A percentile compares a stretch with the other conserved stretches of the same genome.
Conservation (phyloP, 1,140 invertebrate genomes). For the Drosophila mauritiana region DNA sequence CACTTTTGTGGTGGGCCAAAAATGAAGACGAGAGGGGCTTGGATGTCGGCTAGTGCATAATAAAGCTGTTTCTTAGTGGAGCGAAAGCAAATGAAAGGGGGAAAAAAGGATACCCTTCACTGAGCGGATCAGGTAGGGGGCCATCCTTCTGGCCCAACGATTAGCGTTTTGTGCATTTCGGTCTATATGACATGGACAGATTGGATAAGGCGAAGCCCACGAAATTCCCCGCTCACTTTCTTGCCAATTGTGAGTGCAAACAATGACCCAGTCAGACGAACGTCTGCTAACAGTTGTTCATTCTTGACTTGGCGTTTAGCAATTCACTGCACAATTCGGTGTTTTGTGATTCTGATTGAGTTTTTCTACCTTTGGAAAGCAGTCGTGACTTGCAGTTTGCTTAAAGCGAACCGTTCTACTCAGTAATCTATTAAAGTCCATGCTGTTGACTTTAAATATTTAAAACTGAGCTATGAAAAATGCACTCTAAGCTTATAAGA, state of each 20-base stretch:
- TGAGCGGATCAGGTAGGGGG: constrained; percentile 30
- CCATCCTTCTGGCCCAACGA: constrained; percentile 23
- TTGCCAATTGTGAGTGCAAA: constrained; percentile 30
- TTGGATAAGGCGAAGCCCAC: background rate
- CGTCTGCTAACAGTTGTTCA: constrained; percentile 17
- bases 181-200: constrained; percentile 14
- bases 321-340: constrained; percentile 55
- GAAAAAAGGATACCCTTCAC: constrained; percentile 13
- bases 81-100: constrained; percentile 4
- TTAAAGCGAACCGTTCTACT: background rate
- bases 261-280: constrained; percentile 31
- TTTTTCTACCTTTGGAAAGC: constrained; percentile 31
- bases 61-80: constrained; percentile 56
- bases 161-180: constrained; percentile 51
- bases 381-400: constrained; percentile 21
- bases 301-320: constrained; percentile 25
- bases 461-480: too few relatives aligned
- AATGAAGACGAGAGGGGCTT: constrained; percentile 19
- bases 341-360: constrained; percentile 2
- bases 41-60: constrained; percentile 59
- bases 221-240: background rate
- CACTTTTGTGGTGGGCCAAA: constrained; percentile 56
- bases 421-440: too few relatives aligned
- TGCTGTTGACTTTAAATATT: too few relatives aligned
- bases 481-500: too few relatives aligned